These are phyloP conservation scores for Noctua janthina DNA, from an alignment of 2,888 invertebrate species.

Conservation along the genomic window DNA sequence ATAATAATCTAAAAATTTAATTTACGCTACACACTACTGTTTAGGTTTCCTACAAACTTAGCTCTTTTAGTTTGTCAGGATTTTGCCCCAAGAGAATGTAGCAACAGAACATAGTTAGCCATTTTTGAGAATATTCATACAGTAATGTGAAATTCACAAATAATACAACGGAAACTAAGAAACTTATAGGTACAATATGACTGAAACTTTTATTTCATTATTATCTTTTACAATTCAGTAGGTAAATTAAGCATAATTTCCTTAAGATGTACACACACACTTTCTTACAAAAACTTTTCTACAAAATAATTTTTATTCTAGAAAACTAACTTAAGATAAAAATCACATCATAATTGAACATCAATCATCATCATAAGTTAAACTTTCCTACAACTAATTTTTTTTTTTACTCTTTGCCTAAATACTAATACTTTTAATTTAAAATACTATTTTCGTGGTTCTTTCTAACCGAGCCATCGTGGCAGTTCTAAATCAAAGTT, in stretches of 20 bases:
- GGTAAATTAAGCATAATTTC: background rate
- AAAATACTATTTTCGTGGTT: slow-evolving; percentile 6
- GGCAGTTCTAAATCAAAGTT: background rate
- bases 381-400: background rate
- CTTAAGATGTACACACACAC: background rate
- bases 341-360: slow-evolving; percentile 16
- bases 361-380: slow-evolving; percentile 4
- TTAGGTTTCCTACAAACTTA: too few species aligned
- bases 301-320: background rate
- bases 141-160: background rate
- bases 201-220: background rate
- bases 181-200: background rate
- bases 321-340: background rate
- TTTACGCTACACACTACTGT: too few species aligned
- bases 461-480: background rate
- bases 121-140: slow-evolving; percentile 25
- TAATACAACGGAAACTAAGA: background rate
- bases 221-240: background rate
- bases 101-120: background rate
- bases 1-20: too few species aligned
- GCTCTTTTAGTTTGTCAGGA: too few species aligned
- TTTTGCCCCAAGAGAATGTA: background rate
- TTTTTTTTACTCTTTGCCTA: background rate
- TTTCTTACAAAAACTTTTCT: background rate
- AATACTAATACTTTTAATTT: background rate